phyloP scores from a whole-genome alignment of 2,888 invertebrate genomes.

The Heterodera filipjevi region DNA sequence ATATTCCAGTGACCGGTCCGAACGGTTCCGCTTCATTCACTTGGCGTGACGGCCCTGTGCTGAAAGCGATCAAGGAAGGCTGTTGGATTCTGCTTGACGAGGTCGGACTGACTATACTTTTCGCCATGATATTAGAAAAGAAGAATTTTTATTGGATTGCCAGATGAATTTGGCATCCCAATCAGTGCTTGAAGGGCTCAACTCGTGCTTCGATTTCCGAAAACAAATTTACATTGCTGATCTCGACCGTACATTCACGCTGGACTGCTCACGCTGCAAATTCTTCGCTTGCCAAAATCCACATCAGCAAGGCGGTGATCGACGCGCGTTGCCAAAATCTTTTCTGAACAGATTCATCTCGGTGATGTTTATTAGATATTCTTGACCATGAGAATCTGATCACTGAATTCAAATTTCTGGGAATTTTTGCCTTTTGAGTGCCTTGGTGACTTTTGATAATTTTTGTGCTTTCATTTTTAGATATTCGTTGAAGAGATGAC shows the following conservation, averaged over 20 bases:
- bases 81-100: conserved; percentile 97
- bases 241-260: conserved; percentile 74
- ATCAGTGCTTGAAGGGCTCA: conserved; percentile 94
- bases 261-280: conserved; percentile 72
- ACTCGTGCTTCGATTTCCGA: conserved; percentile 96
- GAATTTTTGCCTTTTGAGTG: conserved; percentile 88
- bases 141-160: too few species aligned
- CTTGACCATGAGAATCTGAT: too few species aligned
- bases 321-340: conserved; percentile 91
- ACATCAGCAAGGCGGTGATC: conserved; percentile 87
- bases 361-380: conserved; percentile 20
- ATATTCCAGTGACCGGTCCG: conserved; percentile 85
- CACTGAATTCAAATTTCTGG: too few species aligned
- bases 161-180: conserved; percentile 93
- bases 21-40: conserved; percentile 81
- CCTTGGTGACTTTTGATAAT: background rate
- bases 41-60: conserved; percentile 93
- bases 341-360: conserved; percentile 91
- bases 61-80: conserved; percentile 86
- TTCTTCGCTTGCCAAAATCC: conserved; percentile 99
- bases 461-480: conserved; percentile 32
- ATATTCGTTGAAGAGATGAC: conserved; percentile 54
- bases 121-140: background rate
- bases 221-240: conserved; percentile 95
- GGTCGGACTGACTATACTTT: conserved; percentile 63